Conservation (phyloP, 2,113 vertebrate species). For the Trematomus loennbergii region DNA sequence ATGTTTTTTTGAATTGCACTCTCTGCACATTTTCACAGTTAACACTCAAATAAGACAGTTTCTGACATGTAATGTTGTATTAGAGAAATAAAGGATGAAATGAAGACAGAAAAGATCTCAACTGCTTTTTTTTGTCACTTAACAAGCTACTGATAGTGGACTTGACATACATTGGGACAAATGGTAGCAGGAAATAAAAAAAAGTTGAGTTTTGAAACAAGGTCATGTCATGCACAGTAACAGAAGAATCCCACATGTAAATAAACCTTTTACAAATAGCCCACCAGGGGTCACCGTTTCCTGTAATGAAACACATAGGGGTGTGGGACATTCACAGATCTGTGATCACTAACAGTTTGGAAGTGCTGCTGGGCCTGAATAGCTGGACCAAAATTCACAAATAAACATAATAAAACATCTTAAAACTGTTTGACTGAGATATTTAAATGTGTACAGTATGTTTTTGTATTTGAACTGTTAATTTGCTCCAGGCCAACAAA, state of each 20-base stretch:
- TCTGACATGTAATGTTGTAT: background rate
- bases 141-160: background rate
- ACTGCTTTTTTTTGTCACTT: background rate
- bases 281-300: conserved; percentile 3
- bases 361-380: too few relatives aligned
- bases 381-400: background rate
- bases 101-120: background rate
- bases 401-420: background rate
- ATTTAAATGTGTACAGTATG: background rate
- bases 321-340: background rate
- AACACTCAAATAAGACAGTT: background rate
- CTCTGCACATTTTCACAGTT: background rate
- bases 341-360: background rate
- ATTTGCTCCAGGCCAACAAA: background rate
- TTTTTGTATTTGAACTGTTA: background rate
- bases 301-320: background rate
- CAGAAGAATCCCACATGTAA: background rate
- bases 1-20: background rate
- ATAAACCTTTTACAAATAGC: background rate
- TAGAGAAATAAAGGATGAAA: conserved; percentile 14
- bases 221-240: background rate
- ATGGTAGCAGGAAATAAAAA: background rate
- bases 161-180: background rate
- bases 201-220: background rate
- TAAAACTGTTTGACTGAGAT: background rate